Evolutionary conservation across 2,888 invertebrate genomes (phyloP).

Genomic region (Melipona beecheii): DNA sequence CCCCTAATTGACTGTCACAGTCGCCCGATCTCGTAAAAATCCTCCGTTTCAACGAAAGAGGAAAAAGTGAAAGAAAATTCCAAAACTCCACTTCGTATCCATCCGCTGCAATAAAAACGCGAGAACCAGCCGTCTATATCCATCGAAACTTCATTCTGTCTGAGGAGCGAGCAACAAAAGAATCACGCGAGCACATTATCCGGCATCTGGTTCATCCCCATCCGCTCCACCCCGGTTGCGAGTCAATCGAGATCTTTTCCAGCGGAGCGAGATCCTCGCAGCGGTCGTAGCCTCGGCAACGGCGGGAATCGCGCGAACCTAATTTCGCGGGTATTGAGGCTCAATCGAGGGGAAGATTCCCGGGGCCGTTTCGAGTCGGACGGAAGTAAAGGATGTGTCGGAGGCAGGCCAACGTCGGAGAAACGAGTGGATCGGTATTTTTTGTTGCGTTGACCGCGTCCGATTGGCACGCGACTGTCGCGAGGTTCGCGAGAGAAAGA

Average conservation of each 20-base stretch:
- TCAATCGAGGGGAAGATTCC: conserved; percentile 71
- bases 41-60: too few species aligned
- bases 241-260: background rate
- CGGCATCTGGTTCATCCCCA: background rate
- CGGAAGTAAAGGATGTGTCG: conserved; percentile 52
- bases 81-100: background rate
- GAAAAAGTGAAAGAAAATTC: background rate
- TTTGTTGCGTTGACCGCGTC: background rate
- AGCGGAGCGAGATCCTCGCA: background rate
- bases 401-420: conserved; percentile 20
- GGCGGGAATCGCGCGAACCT: conserved; percentile 52
- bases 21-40: too few species aligned
- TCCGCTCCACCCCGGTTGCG: background rate
- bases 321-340: conserved; percentile 71
- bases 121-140: background rate
- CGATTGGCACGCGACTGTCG: background rate
- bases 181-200: background rate
- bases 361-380: conserved; percentile 41
- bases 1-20: too few species aligned
- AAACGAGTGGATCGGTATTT: conserved; percentile 27
- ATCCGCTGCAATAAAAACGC: background rate
- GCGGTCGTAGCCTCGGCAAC: conserved; percentile 27
- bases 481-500: too few species aligned
- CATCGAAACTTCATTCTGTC: background rate
- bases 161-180: background rate